A percentile compares a stretch with the other conserved stretches of the same genome.
Conservation (phyloP, 2,888 invertebrate species). For the Myopa tessellatipennis region DNA sequence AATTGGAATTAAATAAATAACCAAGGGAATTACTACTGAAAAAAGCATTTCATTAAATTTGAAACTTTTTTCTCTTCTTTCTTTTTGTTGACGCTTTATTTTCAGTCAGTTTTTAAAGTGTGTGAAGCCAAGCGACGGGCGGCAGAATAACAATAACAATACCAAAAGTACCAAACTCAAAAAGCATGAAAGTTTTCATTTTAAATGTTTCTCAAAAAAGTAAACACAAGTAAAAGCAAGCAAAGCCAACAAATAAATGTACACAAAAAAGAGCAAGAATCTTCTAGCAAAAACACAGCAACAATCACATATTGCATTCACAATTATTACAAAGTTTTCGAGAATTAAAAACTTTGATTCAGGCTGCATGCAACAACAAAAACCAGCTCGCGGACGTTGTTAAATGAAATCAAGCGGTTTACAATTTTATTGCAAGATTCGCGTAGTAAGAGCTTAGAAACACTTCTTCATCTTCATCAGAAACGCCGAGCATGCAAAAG, state of each 20-base stretch:
- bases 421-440: not conserved
- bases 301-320: not conserved
- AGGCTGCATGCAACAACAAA: not conserved
- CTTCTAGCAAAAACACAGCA: not conserved
- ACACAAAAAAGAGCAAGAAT: conserved; percentile 4
- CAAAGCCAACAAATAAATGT: not conserved
- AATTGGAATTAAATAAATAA: conserved; percentile 4
- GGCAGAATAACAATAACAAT: not conserved
- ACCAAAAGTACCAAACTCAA: not conserved
- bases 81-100: not conserved
- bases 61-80: not conserved
- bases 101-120: not conserved
- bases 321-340: conserved; percentile 21
- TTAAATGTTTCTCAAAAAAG: not conserved
- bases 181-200: not conserved
- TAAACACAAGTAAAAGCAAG: conserved; percentile 1
- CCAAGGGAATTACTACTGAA: no score
- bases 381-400: not conserved
- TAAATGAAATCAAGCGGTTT: not conserved
- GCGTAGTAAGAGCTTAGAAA: no score
- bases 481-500: no score
- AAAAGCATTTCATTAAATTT: conserved; percentile 24
- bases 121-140: not conserved
- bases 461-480: no score
- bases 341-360: conserved; percentile 7